Evolutionary conservation across 1,140 invertebrate genomes (phyloP), one percentile per base, ranked within the genome.

Genomic region (Sarcophaga bullata): DNA sequence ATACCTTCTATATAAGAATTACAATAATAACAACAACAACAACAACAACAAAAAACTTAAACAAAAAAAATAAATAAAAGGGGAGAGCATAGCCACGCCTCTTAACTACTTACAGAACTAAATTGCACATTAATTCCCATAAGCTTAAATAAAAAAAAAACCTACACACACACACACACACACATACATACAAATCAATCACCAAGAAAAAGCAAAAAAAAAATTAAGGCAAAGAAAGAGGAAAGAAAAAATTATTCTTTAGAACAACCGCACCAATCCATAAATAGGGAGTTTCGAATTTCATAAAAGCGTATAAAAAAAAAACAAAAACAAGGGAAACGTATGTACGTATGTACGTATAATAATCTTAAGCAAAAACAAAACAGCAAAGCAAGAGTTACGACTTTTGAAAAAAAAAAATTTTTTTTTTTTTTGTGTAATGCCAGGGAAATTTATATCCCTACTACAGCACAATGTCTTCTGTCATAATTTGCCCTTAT

Each of bases 401-500:
- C 62, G 62, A 68, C 62, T 68, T 68, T 68, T 68, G 62, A 68
- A 68, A 37, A 37, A 37, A 68, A 68, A 17, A n/a, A n/a, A n/a
- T n/a, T n/a, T n/a, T n/a, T 68, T 19, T 17, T 19, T 68, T 37
- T 68, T 7, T n/a, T 68, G 19, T 25, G n/a, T 68, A 68, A 19
- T 68, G 3, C n/a, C 17, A 68, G 62, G 17, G 19, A 19, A 68
- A 68, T 19, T 1, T 37, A 68, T 68, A 68, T 68, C 62, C 62
- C 62, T 68, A 17, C n/a, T 58, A 58, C n/a, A 68, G 25, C 25
- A 37, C 62, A 68, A 68, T 68, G 62, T 68, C 62, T 17, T 19
- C 62, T 68, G 62, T 68, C 62, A 68, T 68, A 68, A 68, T 68
- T 68, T 68, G 62, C 62, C 62, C 62, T 68, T 68, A 68, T 68